Conservation (phyloP, 2,797 vertebrate species). For the Hyperoplus lanceolatus region DNA sequence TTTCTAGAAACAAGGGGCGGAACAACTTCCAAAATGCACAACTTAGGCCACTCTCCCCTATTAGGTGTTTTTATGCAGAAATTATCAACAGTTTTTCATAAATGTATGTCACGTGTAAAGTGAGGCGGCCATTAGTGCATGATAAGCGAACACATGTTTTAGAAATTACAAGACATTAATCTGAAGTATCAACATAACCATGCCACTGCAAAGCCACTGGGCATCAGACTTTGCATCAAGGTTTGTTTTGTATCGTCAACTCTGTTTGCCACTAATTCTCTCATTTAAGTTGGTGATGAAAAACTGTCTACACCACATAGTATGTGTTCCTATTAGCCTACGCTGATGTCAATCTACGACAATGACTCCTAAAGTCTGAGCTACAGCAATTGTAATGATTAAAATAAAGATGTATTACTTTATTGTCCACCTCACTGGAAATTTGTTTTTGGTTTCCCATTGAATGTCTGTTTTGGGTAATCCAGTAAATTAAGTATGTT, state of each 20-base stretch:
- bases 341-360: constrained; percentile 9
- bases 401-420: constrained; percentile 8
- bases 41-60: no score
- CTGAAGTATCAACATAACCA: neutral
- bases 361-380: constrained; percentile 5
- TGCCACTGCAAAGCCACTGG: neutral
- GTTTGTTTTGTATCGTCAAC: no score
- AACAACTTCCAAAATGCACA: no score
- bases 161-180: constrained; percentile 20
- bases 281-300: constrained; percentile 22
- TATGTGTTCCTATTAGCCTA: constrained; percentile 11
- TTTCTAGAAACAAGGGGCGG: no score
- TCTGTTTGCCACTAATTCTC: constrained; percentile 7
- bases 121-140: neutral
- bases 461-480: neutral
- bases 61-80: constrained; percentile 38
- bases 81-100: constrained; percentile 28
- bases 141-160: constrained; percentile 24
- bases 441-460: no score
- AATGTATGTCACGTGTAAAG: constrained; percentile 27
- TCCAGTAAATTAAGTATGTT: neutral
- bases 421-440: no score
- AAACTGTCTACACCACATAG: constrained; percentile 6
- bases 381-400: constrained; percentile 7
- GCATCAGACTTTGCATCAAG: neutral